Percentiles rank a stretch among this genome's conserved stretches.
Conservation (phyloP, 2,113 vertebrate species). For the Sceloporus tristichus region DNA sequence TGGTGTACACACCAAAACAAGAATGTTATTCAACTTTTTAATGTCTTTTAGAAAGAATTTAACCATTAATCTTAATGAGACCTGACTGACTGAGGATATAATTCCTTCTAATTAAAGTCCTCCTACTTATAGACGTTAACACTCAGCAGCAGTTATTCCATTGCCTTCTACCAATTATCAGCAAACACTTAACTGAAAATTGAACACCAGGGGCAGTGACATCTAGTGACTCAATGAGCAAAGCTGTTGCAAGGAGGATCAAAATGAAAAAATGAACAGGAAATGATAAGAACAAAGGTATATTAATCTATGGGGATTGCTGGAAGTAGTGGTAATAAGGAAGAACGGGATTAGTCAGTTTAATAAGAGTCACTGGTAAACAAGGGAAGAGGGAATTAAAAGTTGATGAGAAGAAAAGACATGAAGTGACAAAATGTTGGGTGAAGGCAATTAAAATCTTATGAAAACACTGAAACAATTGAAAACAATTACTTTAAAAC, state of each 20-base stretch:
- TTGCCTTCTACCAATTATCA: conserved; percentile 8
- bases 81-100: conserved; percentile 5
- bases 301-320: background rate
- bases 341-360: background rate
- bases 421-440: background rate
- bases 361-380: background rate
- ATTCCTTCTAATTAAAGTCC: conserved; percentile 32
- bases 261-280: conserved; percentile 4
- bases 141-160: background rate
- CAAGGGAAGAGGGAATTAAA: background rate
- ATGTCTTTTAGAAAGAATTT: conserved; percentile 19
- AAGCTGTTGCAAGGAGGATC: background rate
- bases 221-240: background rate
- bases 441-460: background rate
- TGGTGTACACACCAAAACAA: background rate
- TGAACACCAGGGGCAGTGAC: background rate
- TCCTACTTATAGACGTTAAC: conserved; percentile 3
- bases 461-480: background rate
- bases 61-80: background rate
- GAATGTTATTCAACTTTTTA: conserved; percentile 8
- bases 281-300: conserved; percentile 12
- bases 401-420: background rate
- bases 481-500: background rate
- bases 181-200: background rate
- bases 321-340: background rate